Conservation (phyloP, 2,797 vertebrate species). For the Danio jaintianensis region DNA sequence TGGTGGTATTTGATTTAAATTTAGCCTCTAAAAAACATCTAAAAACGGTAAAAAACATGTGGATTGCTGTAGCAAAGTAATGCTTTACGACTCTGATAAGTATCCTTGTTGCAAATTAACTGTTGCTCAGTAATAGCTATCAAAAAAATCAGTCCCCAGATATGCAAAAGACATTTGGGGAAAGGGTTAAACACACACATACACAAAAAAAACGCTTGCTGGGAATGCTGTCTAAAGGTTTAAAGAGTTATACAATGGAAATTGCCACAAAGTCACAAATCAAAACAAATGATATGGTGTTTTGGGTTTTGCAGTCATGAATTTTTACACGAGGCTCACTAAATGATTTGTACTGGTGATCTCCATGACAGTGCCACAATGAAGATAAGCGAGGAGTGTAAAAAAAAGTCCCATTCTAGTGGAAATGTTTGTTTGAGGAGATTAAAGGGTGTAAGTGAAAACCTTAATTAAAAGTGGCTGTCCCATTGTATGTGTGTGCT, state of each 20-base stretch:
- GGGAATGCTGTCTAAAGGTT: background rate
- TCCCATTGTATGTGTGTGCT: background rate
- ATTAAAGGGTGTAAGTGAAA: background rate
- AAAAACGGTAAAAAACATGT: no score
- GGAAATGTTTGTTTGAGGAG: conserved; percentile 1
- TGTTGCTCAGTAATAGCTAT: no score
- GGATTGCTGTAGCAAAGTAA: no score
- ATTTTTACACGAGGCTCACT: background rate
- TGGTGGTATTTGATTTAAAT: no score
- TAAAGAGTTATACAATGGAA: background rate
- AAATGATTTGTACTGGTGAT: background rate
- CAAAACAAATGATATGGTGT: background rate
- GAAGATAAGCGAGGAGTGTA: background rate
- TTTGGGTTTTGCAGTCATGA: background rate
- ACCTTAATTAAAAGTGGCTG: background rate
- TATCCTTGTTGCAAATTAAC: no score
- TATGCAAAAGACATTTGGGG: no score
- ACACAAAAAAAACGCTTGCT: no score
- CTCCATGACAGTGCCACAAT: background rate
- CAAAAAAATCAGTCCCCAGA: no score
- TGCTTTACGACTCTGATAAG: no score
- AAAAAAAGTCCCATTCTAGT: background rate
- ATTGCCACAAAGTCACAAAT: background rate
- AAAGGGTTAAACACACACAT: no score
- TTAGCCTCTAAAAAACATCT: no score